Evolutionary conservation across 2,113 vertebrate genomes (phyloP), one percentile per base, ranked within the genome.

Genomic region (Semicossyphus pulcher): DNA sequence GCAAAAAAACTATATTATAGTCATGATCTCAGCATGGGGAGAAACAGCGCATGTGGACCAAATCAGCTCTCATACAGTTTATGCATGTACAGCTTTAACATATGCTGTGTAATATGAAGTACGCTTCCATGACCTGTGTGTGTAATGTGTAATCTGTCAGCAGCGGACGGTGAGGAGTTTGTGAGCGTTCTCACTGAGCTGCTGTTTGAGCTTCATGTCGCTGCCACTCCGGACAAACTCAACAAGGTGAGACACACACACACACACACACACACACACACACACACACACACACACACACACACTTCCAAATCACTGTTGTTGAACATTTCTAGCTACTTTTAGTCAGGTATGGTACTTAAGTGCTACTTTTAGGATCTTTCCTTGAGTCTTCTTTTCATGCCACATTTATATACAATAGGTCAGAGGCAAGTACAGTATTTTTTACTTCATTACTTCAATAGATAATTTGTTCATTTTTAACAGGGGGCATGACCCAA

Each of bases 201-300:
- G 76, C 93, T 99, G 11, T 99, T 99, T 91, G 97, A 99, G 85
- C 92, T 99, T 63, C 97, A 99, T 2, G 92, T 99, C n/a, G 97
- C 97, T 20, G 97, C 97, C 52, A 98, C 97, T 0, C 97, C 97
- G 61, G 97, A 99, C 92, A 99, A 97, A 83, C 96, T 99, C 51
- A 99, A 96, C 86, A 99, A 98, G 97, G 97, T 98, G 48, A 88
- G 28, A 12, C 36, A 2, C 60, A 34, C 44, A 25, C 12, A 31
- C 9, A 11, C 45, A 47, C 10, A 61, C 41, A 49, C 4, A 18
- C 14, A 20, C 4, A n/a, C n/a, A n/a, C n/a, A n/a, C n/a, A n/a
- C n/a, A n/a, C n/a, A n/a, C n/a, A n/a, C n/a, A n/a, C n/a, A n/a
- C n/a, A n/a, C n/a, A n/a, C n/a, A n/a, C n/a, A n/a, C n/a, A n/a